phyloP scores from a whole-genome alignment of 2,113 vertebrate genomes.

The Erpornis zantholeuca region DNA sequence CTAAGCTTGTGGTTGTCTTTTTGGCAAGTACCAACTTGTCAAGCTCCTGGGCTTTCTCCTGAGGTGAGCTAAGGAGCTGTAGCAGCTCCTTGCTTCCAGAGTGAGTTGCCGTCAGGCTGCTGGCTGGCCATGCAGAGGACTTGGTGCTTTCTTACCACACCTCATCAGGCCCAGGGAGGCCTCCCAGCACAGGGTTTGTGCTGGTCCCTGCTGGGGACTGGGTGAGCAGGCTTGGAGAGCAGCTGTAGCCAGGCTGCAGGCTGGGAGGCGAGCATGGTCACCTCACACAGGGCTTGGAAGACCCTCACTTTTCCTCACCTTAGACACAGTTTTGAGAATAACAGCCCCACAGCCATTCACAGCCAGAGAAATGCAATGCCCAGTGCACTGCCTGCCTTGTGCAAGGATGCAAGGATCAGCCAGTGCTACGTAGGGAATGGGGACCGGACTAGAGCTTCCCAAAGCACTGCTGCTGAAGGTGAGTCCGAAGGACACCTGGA shows the following conservation, averaged over 20 bases:
- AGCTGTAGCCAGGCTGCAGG: background rate
- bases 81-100: background rate
- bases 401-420: too few relatives aligned
- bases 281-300: background rate
- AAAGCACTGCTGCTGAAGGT: background rate
- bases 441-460: background rate
- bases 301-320: background rate
- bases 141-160: background rate
- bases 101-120: background rate
- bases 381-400: rapidly evolving
- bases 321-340: background rate
- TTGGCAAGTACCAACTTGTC: background rate
- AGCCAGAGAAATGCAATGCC: background rate
- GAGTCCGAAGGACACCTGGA: background rate
- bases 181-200: background rate
- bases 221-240: background rate
- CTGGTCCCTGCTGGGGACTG: background rate
- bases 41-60: background rate
- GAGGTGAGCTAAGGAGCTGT: background rate
- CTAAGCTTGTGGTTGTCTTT: background rate
- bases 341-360: background rate
- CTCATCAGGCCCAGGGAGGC: background rate
- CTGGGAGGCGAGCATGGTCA: background rate
- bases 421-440: rapidly evolving
- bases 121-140: background rate